These are phyloP conservation scores for Hypanus sabinus DNA, from an alignment of 2,113 vertebrate genomes.

Conservation along the genomic window DNA sequence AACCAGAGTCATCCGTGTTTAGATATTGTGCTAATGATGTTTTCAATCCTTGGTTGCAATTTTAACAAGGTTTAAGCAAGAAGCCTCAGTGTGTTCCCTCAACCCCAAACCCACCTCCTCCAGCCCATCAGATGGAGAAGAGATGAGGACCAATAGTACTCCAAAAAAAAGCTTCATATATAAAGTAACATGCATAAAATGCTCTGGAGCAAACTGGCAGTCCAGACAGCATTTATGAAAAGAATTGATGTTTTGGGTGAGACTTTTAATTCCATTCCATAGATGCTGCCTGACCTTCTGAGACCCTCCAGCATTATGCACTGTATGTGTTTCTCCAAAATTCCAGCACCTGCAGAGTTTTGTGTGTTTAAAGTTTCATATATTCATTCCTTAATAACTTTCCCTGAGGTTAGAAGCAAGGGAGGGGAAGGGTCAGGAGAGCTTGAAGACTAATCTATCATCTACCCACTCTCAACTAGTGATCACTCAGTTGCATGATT, in stretches of 20 bases:
- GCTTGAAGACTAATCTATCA: not conserved
- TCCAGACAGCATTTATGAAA: too few relatives aligned
- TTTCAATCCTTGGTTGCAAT: not conserved
- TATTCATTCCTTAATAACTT: not conserved
- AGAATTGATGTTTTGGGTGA: too few relatives aligned
- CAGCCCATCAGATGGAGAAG: not conserved
- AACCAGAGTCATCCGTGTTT: not conserved
- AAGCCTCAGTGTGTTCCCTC: not conserved
- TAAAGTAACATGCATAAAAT: too few relatives aligned
- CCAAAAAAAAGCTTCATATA: too few relatives aligned
- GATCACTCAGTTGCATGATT: not conserved
- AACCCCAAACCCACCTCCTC: too few relatives aligned
- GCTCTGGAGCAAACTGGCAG: too few relatives aligned
- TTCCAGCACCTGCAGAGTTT: too few relatives aligned
- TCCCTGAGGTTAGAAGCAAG: not conserved
- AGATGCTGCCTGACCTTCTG: too few relatives aligned
- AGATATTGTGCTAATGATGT: not conserved
- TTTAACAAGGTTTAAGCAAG: not conserved
- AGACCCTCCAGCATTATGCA: too few relatives aligned
- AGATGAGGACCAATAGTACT: not conserved
- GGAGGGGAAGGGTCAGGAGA: not conserved
- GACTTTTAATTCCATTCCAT: too few relatives aligned
- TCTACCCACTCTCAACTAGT: not conserved
- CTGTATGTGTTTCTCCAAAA: too few relatives aligned
- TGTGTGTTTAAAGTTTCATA: not conserved